Percentiles rank a stretch among this genome's conserved stretches.
phyloP scores from a whole-genome alignment of 2,797 vertebrate species.

The Sebastes diaconus region DNA sequence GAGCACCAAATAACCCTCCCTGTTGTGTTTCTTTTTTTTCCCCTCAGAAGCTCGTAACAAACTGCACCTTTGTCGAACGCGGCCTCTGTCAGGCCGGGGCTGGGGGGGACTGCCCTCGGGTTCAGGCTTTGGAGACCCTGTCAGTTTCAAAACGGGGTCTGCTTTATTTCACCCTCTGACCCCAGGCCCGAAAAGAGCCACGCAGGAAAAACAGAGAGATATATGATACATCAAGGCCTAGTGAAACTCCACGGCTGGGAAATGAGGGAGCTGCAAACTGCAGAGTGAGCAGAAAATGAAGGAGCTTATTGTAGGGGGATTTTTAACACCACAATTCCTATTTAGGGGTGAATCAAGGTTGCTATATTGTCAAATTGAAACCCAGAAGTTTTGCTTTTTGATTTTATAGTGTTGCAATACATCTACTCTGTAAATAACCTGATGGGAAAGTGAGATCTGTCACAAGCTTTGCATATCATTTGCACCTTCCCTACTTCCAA shows the following conservation, averaged over 20 bases:
- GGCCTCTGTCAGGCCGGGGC: conserved; percentile 76
- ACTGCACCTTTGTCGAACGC: conserved; percentile 83
- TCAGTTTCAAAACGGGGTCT: conserved; percentile 86
- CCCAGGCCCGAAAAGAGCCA: conserved; percentile 78
- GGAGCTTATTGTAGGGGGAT: conserved; percentile 71
- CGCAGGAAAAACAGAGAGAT: conserved; percentile 84
- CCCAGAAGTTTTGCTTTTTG: conserved; percentile 27
- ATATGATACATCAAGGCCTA: conserved; percentile 82
- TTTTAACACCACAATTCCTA: conserved; percentile 51
- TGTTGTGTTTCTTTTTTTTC: conserved; percentile 70
- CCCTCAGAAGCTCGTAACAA: conserved; percentile 79
- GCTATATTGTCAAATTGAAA: conserved; percentile 29
- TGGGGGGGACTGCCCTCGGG: conserved; percentile 72
- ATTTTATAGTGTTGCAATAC: conserved; percentile 1
- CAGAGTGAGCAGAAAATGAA: conserved; percentile 79
- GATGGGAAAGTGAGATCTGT: conserved; percentile 5
- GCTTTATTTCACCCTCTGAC: conserved; percentile 87
- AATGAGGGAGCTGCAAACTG: conserved; percentile 77
- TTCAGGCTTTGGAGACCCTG: conserved; percentile 83
- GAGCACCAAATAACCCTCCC: conserved; percentile 82
- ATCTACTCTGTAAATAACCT: conserved; percentile 13
- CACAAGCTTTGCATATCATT: conserved; percentile 56
- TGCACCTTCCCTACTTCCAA: conserved; percentile 35
- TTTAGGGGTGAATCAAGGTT: conserved; percentile 58
- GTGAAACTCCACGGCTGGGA: conserved; percentile 76